These are phyloP conservation scores for Adoxophyes honmai DNA, from an alignment of 1,140 invertebrate genomes.

Conservation along the genomic window DNA sequence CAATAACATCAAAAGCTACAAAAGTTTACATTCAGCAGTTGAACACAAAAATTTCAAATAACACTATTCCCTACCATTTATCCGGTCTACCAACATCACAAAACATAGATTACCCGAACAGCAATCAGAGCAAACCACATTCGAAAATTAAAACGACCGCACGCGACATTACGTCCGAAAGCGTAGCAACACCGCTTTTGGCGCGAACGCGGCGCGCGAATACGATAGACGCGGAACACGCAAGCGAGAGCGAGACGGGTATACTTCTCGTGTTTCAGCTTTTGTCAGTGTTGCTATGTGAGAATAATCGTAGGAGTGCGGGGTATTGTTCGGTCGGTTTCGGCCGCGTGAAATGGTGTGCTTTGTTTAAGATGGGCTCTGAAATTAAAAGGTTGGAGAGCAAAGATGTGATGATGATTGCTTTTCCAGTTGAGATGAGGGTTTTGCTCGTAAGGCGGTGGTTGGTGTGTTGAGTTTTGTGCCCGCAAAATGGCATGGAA, in stretches of 20 bases:
- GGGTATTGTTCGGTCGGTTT: constrained; percentile 72
- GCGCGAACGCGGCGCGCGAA: constrained; percentile 37
- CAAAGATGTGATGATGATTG: constrained; percentile 60
- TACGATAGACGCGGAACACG: constrained; percentile 17
- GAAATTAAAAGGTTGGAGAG: constrained; percentile 70
- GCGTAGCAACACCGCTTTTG: constrained; percentile 51
- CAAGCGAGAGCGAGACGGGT: constrained; percentile 45
- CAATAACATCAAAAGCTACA: too few species aligned
- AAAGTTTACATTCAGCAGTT: too few species aligned
- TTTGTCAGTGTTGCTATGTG: constrained; percentile 51
- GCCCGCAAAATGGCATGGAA: too few species aligned
- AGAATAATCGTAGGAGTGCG: constrained; percentile 51
- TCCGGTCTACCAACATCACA: neutral
- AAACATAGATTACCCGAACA: constrained; percentile 25
- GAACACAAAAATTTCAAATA: neutral
- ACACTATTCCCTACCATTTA: neutral
- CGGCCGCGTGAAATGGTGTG: constrained; percentile 69
- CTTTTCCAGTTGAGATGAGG: constrained; percentile 61
- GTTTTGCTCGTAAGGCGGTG: neutral
- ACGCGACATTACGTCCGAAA: constrained; percentile 44
- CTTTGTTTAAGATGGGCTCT: constrained; percentile 71
- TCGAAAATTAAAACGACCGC: constrained; percentile 71
- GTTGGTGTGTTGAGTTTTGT: too few species aligned
- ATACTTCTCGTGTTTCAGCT: constrained; percentile 47
- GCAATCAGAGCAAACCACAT: constrained; percentile 63